phyloP scores from a whole-genome alignment of 2,113 vertebrate species.

The Pristiophorus japonicus region DNA sequence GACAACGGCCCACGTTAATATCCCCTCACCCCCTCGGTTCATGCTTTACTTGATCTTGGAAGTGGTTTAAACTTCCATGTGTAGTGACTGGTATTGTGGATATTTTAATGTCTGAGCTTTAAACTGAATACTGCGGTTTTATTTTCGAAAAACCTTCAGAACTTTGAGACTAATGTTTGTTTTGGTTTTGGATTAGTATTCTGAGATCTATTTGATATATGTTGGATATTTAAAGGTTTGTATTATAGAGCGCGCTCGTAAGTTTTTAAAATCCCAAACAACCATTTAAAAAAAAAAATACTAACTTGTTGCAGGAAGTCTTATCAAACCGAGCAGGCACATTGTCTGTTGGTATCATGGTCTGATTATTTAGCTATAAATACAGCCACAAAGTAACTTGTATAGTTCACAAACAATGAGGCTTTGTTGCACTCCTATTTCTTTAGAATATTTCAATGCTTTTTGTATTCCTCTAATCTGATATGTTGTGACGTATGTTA shows the following conservation, averaged over 20 bases:
- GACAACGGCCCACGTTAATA: neutral
- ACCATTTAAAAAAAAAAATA: neutral
- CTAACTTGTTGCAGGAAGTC: neutral
- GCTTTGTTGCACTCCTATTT: neutral
- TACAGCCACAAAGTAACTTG: neutral
- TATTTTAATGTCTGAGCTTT: neutral
- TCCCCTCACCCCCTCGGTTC: neutral
- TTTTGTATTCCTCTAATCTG: neutral
- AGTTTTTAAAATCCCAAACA: neutral
- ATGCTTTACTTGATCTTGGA: neutral
- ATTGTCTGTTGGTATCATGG: neutral
- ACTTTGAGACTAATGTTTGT: neutral
- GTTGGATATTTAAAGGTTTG: neutral
- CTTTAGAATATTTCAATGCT: neutral
- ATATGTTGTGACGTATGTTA: neutral
- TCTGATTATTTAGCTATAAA: slow-evolving; percentile 8
- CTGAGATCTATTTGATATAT: neutral
- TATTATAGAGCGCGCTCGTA: neutral
- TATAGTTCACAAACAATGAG: neutral
- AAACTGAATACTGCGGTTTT: neutral
- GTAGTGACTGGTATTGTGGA: neutral
- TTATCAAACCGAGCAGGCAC: neutral
- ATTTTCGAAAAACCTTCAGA: too few species aligned
- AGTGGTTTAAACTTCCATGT: neutral
- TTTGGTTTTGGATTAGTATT: neutral